phyloP scores from a whole-genome alignment of 92 coral and sea anemone genomes.

The Phenganax subtilis region DNA sequence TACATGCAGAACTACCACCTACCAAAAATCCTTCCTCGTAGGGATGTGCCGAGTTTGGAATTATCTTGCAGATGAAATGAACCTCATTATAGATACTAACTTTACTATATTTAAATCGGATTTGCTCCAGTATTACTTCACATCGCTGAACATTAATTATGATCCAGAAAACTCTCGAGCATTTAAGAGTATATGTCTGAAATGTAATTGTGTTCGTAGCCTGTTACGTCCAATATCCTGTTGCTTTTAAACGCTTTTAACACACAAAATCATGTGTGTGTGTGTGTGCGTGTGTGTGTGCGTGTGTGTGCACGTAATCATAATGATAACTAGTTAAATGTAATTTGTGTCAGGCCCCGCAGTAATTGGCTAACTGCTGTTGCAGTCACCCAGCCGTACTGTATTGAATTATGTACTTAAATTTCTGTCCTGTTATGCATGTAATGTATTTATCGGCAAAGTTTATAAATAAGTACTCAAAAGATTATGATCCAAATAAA shows the following conservation, averaged over 20 bases:
- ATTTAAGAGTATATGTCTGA: constrained; percentile 30
- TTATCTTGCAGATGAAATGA: constrained; percentile 10
- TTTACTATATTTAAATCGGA: background rate
- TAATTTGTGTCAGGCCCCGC: background rate
- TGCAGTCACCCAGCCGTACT: constrained; percentile 4
- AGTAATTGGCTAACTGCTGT: constrained; percentile 3
- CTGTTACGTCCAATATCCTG: constrained; percentile 30
- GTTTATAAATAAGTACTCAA: no score
- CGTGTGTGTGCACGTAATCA: background rate
- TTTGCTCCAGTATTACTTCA: no score
- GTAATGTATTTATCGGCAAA: no score
- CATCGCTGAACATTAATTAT: no score
- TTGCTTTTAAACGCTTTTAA: constrained; percentile 1
- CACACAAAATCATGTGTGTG: no score
- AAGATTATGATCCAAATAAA: no score
- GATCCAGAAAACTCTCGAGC: no score
- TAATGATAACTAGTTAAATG: no score
- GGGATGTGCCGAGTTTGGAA: constrained; percentile 3
- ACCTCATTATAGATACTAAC: background rate
- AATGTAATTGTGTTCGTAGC: constrained; percentile 37
- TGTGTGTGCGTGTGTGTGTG: background rate
- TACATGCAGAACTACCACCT: constrained; percentile 44
- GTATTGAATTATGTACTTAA: no score
- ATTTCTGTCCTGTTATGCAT: no score
- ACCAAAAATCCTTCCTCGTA: constrained; percentile 40